Evolutionary conservation across 2,113 vertebrate genomes (phyloP), one percentile per base, ranked within the genome.

Genomic region (Gymnocephalus cernua): DNA sequence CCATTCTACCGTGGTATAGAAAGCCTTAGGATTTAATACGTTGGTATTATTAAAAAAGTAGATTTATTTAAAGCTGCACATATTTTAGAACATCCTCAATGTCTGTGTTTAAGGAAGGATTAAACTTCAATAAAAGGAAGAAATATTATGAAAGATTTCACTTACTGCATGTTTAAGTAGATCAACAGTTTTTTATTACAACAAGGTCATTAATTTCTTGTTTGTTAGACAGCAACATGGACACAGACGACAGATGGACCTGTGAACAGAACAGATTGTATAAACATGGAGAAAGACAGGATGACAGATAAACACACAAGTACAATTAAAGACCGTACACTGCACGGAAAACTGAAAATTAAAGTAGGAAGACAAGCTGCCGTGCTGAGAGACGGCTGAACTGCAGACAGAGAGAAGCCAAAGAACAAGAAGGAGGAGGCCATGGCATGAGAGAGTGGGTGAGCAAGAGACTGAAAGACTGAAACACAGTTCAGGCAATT

Each of bases 401-500:
- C 62, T 56, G 21, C 62, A 65, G 29, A 65, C 67, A 61, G 51
- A 69, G 41, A 45, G 38, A 58, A 74, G 27, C 47, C 19, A 76
- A 23, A 77, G 68, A 74, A 54, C 67, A 63, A 64, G 14, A 48
- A 73, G 78, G 73, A 63, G 70, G 80, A 85, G 54, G 53, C 64
- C 71, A 57, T 75, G 75, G 47, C 51, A 86, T 38, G 75, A 83
- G 62, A 32, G 80, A 86, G 85, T 74, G 87, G 69, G 88, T 29
- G 84, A 79, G 82, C 6, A 16, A 78, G 61, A 83, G 59, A 63
- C 12, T 58, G 73, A 76, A 58, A 63, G 45, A 76, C 19, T 70
- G 74, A 74, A 64, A 67, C 65, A 61, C 23, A 57, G 57, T 65
- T 76, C 59, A 84, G 74, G 77, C 54, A 59, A 18, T 38, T 85